A percentile compares a stretch with the other conserved stretches of the same genome.
Conservation (phyloP, 2,888 invertebrate species). For the Caenorhabditis zanzibari region DNA sequence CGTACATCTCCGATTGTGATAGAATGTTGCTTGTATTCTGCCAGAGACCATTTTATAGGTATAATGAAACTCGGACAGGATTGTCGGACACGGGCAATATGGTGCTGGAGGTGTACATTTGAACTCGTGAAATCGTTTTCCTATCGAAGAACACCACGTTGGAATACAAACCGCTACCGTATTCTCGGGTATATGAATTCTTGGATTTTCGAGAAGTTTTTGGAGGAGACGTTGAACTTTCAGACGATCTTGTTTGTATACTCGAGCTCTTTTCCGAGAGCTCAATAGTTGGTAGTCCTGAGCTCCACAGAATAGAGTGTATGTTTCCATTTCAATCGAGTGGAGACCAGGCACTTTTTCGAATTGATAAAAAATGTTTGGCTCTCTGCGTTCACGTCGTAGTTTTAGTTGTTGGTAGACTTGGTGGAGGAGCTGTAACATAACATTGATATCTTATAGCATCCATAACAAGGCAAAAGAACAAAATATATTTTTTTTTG, state of each 20-base stretch:
- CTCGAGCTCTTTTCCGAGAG: not conserved
- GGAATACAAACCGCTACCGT: constrained; percentile 51
- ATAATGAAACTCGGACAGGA: constrained; percentile 50
- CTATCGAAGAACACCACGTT: constrained; percentile 45
- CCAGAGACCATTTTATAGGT: constrained; percentile 51
- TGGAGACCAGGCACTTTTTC: constrained; percentile 48
- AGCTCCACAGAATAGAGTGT: constrained; percentile 46
- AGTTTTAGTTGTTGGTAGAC: constrained; percentile 44
- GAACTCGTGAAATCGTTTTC: constrained; percentile 46
- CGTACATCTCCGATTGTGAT: constrained; percentile 46
- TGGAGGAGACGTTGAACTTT: constrained; percentile 35
- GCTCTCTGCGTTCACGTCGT: constrained; percentile 42
- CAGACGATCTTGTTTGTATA: constrained; percentile 35
- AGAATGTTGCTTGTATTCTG: constrained; percentile 40
- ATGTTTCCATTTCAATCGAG: constrained; percentile 8
- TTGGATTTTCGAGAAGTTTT: constrained; percentile 17
- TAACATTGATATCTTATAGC: too few relatives aligned
- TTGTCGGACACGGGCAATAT: constrained; percentile 54
- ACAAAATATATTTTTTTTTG: too few relatives aligned
- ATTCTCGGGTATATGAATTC: constrained; percentile 39
- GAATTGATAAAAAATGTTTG: constrained; percentile 42
- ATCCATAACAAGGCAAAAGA: too few relatives aligned
- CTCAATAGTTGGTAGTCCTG: not conserved
- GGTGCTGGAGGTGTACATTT: constrained; percentile 43
- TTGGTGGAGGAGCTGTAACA: constrained; percentile 36